Base-by-base conservation (phyloP, 2,888 invertebrate genomes). In the Drosophila buzzatii region DNA sequence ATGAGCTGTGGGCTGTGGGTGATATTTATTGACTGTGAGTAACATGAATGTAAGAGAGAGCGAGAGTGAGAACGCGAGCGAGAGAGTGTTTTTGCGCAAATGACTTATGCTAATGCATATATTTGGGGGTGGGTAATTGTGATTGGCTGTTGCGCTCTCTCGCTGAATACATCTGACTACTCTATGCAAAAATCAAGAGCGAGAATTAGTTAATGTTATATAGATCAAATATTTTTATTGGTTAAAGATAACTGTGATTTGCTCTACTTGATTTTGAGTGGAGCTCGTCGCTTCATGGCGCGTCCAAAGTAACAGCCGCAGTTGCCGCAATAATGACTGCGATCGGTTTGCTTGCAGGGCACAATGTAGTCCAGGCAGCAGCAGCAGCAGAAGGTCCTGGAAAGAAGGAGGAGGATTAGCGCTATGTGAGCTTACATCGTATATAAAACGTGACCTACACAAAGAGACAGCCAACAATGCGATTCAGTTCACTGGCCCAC, bases 251-350 rank as follows among this genome's bases (percentile, higher is more conserved):
- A 18, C 39, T 67, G 52, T 52, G 58, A 33, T 31, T 51, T 52
- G 23, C 16, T 57, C 10, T 67, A 18, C 44, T 85, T 83, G 23
- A 86, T 61, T 57, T 82, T 82, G 27, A 91, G 79, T 10, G 90
- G 86, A 5, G 76, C 68, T 55, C 89, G 79, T 64, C 91, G 82
- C 70, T 91, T 90, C 90, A 92, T 90, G 60, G 86, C 85, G 35
- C 92, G 89, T 4, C 93, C 93, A 79, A 92, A 92, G 79, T 91
- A 93, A 69, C 92, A 92, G 70, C 92, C 92, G 61, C 93, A 93
- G 63, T 92, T 91, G 75, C 88, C 90, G 45, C 93, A 93, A 64
- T 93, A 93, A 82, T 93, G 93, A 72, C 92, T 92, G 23, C 83
- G 86, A 72, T 92, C 92, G 27, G 91, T 90, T 65, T 92, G 89